phyloP scores from a whole-genome alignment of 2,888 invertebrate species.

The Cheilosia pagana region DNA sequence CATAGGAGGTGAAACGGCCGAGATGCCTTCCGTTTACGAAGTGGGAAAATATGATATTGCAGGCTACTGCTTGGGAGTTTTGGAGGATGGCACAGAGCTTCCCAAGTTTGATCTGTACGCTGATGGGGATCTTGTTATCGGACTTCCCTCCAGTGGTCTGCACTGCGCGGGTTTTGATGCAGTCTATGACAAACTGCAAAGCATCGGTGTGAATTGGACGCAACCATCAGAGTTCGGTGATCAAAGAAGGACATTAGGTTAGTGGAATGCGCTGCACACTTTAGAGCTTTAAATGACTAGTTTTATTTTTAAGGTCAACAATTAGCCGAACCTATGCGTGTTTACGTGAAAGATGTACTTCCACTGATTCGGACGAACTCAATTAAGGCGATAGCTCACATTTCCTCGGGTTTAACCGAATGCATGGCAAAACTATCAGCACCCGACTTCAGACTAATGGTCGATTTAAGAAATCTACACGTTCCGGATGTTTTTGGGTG shows the following conservation, averaged over 20 bases:
- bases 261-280: constrained; percentile 46
- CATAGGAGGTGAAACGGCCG: constrained; percentile 95
- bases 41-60: constrained; percentile 96
- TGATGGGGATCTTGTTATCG: constrained; percentile 92
- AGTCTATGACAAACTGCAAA: constrained; percentile 90
- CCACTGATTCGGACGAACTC: constrained; percentile 87
- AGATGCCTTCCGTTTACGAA: constrained; percentile 97
- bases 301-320: constrained; percentile 87
- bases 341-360: constrained; percentile 92
- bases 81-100: constrained; percentile 89
- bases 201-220: constrained; percentile 86
- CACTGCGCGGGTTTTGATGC: constrained; percentile 98
- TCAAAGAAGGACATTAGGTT: constrained; percentile 86
- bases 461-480: constrained; percentile 89
- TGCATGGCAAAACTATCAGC: constrained; percentile 95
- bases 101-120: constrained; percentile 88
- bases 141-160: constrained; percentile 94
- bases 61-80: constrained; percentile 97
- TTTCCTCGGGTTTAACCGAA: constrained; percentile 95
- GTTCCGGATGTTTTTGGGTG: constrained; percentile 94
- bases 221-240: constrained; percentile 86
- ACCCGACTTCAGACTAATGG: constrained; percentile 85
- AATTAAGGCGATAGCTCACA: constrained; percentile 95
- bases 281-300: background rate
- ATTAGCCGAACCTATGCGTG: constrained; percentile 92